phyloP scores from a whole-genome alignment of 2,888 invertebrate genomes.

The Zele albiditarsus region DNA sequence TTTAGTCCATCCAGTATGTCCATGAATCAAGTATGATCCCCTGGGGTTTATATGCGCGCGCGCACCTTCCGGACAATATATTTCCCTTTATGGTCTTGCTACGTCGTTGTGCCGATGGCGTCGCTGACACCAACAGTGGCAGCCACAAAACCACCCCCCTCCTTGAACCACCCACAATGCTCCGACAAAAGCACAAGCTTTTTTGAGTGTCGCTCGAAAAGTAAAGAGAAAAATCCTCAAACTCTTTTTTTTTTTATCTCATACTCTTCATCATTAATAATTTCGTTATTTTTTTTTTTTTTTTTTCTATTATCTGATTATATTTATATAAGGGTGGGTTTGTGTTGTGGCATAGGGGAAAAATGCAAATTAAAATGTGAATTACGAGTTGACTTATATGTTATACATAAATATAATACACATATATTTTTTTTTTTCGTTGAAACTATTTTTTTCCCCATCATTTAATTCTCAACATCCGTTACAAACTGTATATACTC shows the following conservation, averaged over 20 bases:
- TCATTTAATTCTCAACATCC: not conserved
- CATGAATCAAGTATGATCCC: not conserved
- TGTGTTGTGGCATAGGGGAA: not conserved
- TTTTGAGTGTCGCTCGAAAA: not conserved
- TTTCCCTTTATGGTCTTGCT: not conserved
- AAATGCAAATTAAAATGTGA: not conserved
- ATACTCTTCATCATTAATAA: not conserved
- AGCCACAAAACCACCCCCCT: slow-evolving; percentile 4
- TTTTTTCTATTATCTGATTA: not conserved
- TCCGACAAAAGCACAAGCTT: not conserved
- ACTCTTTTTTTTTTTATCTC: not conserved
- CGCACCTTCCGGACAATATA: slow-evolving; percentile 4
- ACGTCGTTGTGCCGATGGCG: slow-evolving; percentile 16
- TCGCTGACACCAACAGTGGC: slow-evolving; percentile 20
- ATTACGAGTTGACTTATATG: not conserved
- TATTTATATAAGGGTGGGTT: not conserved
- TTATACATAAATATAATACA: not conserved
- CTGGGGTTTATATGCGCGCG: not conserved
- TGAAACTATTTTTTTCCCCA: not conserved
- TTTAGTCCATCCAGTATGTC: no score
- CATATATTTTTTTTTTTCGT: no score
- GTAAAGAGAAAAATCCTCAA: not conserved
- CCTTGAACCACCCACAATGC: not conserved
- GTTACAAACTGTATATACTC: not conserved
- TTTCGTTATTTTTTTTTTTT: not conserved